Base-by-base conservation (phyloP, 2,113 vertebrate species). In the Tricholaema leucomelas region DNA sequence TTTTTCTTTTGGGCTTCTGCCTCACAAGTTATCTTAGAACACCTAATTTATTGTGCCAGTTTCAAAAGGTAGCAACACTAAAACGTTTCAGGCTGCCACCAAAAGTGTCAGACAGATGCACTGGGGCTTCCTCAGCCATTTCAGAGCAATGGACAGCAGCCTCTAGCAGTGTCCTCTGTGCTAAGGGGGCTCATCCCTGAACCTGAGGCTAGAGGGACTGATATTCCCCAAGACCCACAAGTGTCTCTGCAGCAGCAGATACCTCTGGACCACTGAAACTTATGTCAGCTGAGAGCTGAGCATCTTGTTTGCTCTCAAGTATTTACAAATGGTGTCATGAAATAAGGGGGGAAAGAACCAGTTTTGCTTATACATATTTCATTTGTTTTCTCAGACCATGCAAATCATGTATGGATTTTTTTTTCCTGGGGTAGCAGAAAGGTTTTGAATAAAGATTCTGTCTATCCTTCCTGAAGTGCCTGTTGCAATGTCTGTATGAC, bases 71-170 rank as follows among this genome's bases (percentile, higher is more conserved):
- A 55, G 28, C 5, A 67, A 50, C 31, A 21, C 17, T 42, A 17
- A 78, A 82, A 65, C 13, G 6, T 18, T n/a, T 84, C 74, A 50
- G 24, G 15, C 13, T 73, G 30, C 23, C 64, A 76, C 17, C 10
- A 54, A 11, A 72, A 85, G 23, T 60, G 16, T 12, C 4, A 0
- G 40, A 7, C 15, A 58, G 27, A 56, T 0, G 3, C 0, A 0
- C 6, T 2, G 4, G 13, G 23, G 16, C 8, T 74, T 55, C 30
- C 8, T 36, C 48, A 60, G 36, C 19, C 36, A 33, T 78, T 71
- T 44, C 54, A 74, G 59, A 67, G 9, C 5, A 15, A 40, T 9
- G 25, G 36, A 31, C 17, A 81, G 9, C 23, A 61, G 35, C 60
- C 0, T 4, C 12, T 20, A 54, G 8, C 13, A n/a, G 10, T 7